Percentiles rank a stretch among this genome's conserved stretches.
These are phyloP conservation scores for Sternarchorhynchus goeldii DNA, from an alignment of 2,797 vertebrate species.

Conservation along the genomic window DNA sequence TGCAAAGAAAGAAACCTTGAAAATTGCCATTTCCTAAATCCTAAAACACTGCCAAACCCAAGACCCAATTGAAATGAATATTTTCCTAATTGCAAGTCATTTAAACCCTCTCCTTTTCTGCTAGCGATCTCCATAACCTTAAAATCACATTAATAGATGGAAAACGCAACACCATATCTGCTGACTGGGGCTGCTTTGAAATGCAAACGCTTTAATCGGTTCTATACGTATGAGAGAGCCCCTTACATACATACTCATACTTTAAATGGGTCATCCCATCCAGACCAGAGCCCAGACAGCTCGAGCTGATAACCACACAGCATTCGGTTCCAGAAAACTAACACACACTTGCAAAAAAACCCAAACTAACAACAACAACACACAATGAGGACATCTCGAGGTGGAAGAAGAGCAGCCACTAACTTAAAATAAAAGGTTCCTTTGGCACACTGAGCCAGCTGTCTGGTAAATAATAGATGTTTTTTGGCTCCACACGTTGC, in stretches of 20 bases:
- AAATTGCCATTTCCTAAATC: constrained; percentile 1
- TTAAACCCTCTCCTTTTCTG: constrained; percentile 42
- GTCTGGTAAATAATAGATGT: constrained; percentile 53
- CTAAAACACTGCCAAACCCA: constrained; percentile 39
- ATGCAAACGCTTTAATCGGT: constrained; percentile 53
- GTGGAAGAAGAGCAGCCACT: constrained; percentile 32
- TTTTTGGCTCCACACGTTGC: constrained; percentile 50
- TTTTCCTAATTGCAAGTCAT: constrained; percentile 39
- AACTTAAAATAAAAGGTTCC: constrained; percentile 43
- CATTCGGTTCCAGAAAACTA: constrained; percentile 13
- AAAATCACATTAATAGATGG: constrained; percentile 54
- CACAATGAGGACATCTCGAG: constrained; percentile 23
- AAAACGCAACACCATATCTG: constrained; percentile 50
- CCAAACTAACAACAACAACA: not conserved
- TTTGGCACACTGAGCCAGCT: constrained; percentile 47
- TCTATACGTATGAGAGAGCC: constrained; percentile 40
- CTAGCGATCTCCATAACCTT: constrained; percentile 50
- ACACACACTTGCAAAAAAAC: not conserved
- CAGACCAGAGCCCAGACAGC: constrained; percentile 28
- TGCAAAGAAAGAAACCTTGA: not conserved
- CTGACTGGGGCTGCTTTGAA: constrained; percentile 58
- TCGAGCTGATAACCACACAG: constrained; percentile 22
- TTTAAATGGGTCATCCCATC: constrained; percentile 44
- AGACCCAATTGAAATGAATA: constrained; percentile 48
- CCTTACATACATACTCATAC: constrained; percentile 36